Base-by-base conservation (phyloP, 2,888 invertebrate species). In the Poecilobothrus nobilitatus region DNA sequence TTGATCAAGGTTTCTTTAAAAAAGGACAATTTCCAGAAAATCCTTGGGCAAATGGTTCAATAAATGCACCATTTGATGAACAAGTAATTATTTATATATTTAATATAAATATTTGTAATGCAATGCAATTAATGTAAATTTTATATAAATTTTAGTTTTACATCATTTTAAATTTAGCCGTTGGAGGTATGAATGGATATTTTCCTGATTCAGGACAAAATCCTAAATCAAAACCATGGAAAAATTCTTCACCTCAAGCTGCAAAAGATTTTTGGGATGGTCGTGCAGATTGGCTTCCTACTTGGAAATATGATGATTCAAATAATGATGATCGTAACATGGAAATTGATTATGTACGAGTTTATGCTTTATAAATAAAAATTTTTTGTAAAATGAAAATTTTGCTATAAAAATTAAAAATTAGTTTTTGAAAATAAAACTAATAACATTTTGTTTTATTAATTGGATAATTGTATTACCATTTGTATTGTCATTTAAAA, bases 51-150 rank as follows among this genome's bases (percentile, higher is more conserved):
- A 81, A 78, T 71, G 41, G 83, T 64, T 77, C 79, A 37, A 85
- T 83, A 75, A 87, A 88, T 87, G 88, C 89, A n/a, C 89, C 89
- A 2, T 89, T 89, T 74, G 89, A 89, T 76, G 84, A 88, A 76
- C 85, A 87, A 82, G 84, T 84, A 78, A 67, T 10, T 22, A 9
- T 53, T 62, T 37, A 62, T 66, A 9, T 10, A 12, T 63, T 7
- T 62, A 3, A 62, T n/a, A 62, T 10, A 63, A 67, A 20, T 15
- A 18, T 5, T 18, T 62, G 61, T 33, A 34, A 63, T 63, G 18
- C 2, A 64, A 37, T 33, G 21, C 9, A 21, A 27, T 37, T 10
- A 37, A 10, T 20, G 5, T 67, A 22, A 74, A 70, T 37, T 71
- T 33, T 69, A 62, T 66, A 71, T 71, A 61, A 3, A 73, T 8